A percentile compares a stretch with the other conserved stretches of the same genome.
Evolutionary conservation across 2,888 invertebrate species (phyloP).

Genomic region (Augiades crinisus): DNA sequence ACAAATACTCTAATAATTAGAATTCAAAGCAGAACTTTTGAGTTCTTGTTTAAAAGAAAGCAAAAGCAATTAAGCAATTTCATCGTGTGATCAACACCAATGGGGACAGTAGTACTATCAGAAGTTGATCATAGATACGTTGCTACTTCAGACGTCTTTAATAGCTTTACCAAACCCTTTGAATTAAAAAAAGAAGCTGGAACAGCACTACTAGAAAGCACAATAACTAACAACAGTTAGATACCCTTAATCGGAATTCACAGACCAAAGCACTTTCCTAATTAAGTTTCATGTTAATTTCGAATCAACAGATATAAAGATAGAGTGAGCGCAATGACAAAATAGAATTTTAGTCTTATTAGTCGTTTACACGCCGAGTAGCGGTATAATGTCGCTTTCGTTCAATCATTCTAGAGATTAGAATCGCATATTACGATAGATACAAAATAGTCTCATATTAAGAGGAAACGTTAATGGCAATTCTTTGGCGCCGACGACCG

Average conservation of each 20-base stretch:
- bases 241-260: not conserved
- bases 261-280: constrained; percentile 18
- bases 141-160: too few relatives aligned
- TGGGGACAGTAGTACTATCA: too few relatives aligned
- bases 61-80: too few relatives aligned
- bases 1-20: too few relatives aligned
- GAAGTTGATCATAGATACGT: too few relatives aligned
- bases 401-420: constrained; percentile 50
- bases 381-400: constrained; percentile 56
- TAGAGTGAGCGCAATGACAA: constrained; percentile 22
- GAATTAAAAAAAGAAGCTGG: too few relatives aligned
- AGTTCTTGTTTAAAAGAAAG: too few relatives aligned
- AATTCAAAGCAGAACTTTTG: too few relatives aligned
- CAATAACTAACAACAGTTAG: too few relatives aligned
- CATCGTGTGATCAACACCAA: too few relatives aligned
- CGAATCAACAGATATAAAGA: constrained; percentile 17
- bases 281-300: constrained; percentile 46
- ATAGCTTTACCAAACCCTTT: too few relatives aligned
- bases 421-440: constrained; percentile 52
- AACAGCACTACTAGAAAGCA: too few relatives aligned
- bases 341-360: constrained; percentile 43
- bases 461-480: constrained; percentile 62
- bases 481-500: constrained; percentile 53
- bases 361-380: constrained; percentile 57
- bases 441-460: constrained; percentile 54